Conservation (phyloP, 2,888 invertebrate genomes). For the Rhaphigaster nebulosa region DNA sequence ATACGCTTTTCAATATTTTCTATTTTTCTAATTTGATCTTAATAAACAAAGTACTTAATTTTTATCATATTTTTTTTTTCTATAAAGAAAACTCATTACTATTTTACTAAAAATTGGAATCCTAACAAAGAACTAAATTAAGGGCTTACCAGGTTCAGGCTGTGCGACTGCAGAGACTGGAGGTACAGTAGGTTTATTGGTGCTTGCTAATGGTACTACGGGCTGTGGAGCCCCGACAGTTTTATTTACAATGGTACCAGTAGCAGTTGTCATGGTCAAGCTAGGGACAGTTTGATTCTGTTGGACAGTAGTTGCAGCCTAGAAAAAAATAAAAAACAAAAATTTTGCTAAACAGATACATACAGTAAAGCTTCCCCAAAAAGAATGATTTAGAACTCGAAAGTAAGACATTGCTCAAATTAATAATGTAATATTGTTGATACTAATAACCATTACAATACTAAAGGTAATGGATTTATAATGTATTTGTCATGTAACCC, state of each 20-base stretch:
- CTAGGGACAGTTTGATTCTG: slow-evolving; percentile 62
- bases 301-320: slow-evolving; percentile 23
- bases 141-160: slow-evolving; percentile 57
- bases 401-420: neutral
- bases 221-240: slow-evolving; percentile 60
- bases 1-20: too few species aligned
- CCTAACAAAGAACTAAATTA: neutral
- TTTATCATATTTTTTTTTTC: too few species aligned
- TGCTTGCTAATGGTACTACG: slow-evolving; percentile 46
- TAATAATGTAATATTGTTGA: neutral
- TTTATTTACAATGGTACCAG: slow-evolving; percentile 67
- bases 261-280: slow-evolving; percentile 65
- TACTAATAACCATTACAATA: neutral
- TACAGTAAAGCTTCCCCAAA: neutral
- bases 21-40: too few species aligned
- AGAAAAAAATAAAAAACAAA: neutral
- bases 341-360: neutral
- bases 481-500: too few species aligned
- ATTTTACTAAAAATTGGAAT: too few species aligned
- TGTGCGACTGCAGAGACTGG: slow-evolving; percentile 49
- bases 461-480: neutral
- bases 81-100: too few species aligned
- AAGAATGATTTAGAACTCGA: slow-evolving; percentile 61
- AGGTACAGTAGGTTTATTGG: slow-evolving; percentile 52
- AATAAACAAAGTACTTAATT: too few species aligned